Evolutionary conservation across 2,113 vertebrate genomes (phyloP).

Genomic region (Marmota monax): DNA sequence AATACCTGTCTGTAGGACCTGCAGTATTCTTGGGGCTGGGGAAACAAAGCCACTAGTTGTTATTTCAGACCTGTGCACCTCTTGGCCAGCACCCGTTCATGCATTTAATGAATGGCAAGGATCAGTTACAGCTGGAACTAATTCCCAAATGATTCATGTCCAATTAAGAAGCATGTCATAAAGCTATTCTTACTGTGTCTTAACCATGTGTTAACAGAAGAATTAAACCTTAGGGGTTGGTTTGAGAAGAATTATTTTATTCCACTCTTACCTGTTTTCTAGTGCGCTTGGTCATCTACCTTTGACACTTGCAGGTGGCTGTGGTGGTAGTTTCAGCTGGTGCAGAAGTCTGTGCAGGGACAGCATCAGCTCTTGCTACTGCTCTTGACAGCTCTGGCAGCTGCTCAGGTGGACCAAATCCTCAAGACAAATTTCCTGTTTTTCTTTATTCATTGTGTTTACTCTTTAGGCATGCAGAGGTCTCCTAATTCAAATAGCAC

Average conservation of each 20-base stretch:
- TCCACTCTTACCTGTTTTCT: background rate
- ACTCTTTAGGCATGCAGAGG: background rate
- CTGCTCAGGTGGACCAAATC: background rate
- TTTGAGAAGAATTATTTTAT: background rate
- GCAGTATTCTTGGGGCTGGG: background rate
- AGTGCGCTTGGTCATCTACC: background rate
- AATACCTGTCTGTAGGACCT: background rate
- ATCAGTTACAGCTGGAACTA: background rate
- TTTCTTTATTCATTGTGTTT: background rate
- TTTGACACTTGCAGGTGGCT: background rate
- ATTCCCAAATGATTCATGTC: background rate
- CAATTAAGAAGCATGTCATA: background rate
- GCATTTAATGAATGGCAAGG: background rate
- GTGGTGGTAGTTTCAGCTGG: slow-evolving; percentile 34
- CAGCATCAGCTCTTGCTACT: background rate
- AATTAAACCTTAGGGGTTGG: background rate
- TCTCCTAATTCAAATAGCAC: background rate
- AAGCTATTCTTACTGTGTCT: background rate
- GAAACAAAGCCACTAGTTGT: background rate
- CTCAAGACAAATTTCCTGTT: background rate
- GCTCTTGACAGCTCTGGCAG: background rate
- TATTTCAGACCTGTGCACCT: background rate
- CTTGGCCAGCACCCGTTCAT: background rate
- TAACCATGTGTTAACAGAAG: background rate
- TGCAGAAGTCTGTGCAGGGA: background rate